phyloP scores from a whole-genome alignment of 2,113 vertebrate species.

The Rhizomys pruinosus region DNA sequence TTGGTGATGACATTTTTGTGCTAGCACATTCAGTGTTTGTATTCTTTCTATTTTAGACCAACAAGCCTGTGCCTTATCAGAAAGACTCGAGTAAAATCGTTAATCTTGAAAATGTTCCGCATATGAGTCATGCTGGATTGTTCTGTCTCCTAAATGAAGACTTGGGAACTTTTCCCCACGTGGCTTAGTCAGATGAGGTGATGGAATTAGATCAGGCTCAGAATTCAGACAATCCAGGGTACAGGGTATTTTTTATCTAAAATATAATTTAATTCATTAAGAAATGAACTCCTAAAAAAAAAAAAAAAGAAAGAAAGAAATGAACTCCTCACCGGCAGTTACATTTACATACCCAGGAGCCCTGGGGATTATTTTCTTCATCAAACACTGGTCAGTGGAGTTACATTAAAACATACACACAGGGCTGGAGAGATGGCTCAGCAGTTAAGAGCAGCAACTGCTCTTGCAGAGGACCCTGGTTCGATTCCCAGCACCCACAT shows the following conservation, averaged over 20 bases:
- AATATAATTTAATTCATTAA: not conserved
- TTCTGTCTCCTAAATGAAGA: not conserved
- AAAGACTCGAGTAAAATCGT: conserved; percentile 24
- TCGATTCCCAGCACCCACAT: too few species aligned
- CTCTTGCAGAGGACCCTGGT: too few species aligned
- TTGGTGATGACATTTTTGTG: not conserved
- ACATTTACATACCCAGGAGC: not conserved
- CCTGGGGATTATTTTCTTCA: not conserved
- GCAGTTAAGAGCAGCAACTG: too few species aligned
- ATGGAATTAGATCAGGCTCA: not conserved
- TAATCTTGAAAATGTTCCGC: conserved; percentile 28
- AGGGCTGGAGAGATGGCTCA: too few species aligned
- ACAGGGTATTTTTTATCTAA: not conserved
- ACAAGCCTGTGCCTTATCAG: conserved; percentile 18
- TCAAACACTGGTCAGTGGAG: too few species aligned
- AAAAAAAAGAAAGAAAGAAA: too few species aligned
- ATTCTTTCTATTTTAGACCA: conserved; percentile 52
- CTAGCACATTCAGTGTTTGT: not conserved
- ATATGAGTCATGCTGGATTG: conserved; percentile 12
- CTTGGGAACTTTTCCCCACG: not conserved
- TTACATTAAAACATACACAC: not conserved
- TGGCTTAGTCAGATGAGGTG: not conserved
- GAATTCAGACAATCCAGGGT: not conserved
- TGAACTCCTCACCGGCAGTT: not conserved
- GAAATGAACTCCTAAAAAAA: not conserved